phyloP scores from a whole-genome alignment of 2,888 invertebrate species.

The Agrypnus murinus region DNA sequence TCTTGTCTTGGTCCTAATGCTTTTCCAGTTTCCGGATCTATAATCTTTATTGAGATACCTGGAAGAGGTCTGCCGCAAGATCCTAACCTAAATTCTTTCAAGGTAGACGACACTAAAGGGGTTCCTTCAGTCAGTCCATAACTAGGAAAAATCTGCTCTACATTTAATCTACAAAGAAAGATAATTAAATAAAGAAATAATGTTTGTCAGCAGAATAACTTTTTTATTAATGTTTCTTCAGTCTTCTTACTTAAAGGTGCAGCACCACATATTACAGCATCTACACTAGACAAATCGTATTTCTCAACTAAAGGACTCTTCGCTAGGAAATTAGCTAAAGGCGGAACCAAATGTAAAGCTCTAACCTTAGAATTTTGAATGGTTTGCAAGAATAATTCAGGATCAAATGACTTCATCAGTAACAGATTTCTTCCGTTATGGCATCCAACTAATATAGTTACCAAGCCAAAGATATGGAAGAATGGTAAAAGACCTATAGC shows the following conservation, averaged over 20 bases:
- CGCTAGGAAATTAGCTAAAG: slow-evolving; percentile 84
- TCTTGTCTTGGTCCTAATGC: slow-evolving; percentile 76
- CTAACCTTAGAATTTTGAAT: slow-evolving; percentile 60
- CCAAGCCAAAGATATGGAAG: slow-evolving; percentile 23
- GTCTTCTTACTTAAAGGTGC: slow-evolving; percentile 77
- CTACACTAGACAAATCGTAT: slow-evolving; percentile 81
- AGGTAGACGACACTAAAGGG: no score
- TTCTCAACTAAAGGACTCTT: slow-evolving; percentile 83
- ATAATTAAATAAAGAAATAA: not conserved
- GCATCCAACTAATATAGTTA: not conserved
- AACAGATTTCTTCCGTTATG: slow-evolving; percentile 33
- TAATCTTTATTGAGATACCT: slow-evolving; percentile 77
- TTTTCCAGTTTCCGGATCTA: slow-evolving; percentile 78
- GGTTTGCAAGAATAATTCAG: slow-evolving; percentile 78
- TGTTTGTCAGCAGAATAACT: slow-evolving; percentile 16
- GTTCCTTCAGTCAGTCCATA: no score
- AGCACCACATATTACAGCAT: slow-evolving; percentile 81
- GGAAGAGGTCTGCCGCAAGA: slow-evolving; percentile 78
- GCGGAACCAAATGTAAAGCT: slow-evolving; percentile 52
- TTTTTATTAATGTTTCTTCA: slow-evolving; percentile 59
- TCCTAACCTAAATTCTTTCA: slow-evolving; percentile 73
- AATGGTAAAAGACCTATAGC: slow-evolving; percentile 16
- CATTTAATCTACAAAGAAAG: no score
- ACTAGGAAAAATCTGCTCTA: no score
- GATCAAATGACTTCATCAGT: slow-evolving; percentile 77